These are phyloP conservation scores for Xiphophorus birchmanni DNA, from an alignment of 2,797 vertebrate genomes.

Conservation along the genomic window DNA sequence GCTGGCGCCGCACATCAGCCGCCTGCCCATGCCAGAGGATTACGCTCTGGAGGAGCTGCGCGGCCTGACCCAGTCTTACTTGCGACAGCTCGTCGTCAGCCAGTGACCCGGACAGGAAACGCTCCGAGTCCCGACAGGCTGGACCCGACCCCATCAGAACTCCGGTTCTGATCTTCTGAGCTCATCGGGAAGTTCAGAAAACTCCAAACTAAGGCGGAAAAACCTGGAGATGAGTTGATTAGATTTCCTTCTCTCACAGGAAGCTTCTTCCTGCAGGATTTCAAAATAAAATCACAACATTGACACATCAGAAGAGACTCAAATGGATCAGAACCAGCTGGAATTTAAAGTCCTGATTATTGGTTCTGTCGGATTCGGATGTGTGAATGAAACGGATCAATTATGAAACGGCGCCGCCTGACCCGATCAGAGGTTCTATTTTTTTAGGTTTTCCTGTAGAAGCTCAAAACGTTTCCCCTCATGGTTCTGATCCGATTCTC, in stretches of 20 bases:
- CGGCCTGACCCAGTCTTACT: slow-evolving; percentile 90
- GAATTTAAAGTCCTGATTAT: not conserved
- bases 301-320: not conserved
- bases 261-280: not conserved
- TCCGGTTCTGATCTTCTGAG: not conserved
- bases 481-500: not conserved
- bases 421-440: slow-evolving; percentile 46
- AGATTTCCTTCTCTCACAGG: not conserved
- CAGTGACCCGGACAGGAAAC: slow-evolving; percentile 71
- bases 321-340: not conserved
- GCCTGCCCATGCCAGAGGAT: slow-evolving; percentile 95
- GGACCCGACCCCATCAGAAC: not conserved
- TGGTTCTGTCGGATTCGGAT: slow-evolving; percentile 18
- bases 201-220: not conserved
- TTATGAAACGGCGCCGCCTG: not conserved
- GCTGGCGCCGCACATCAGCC: slow-evolving; percentile 88
- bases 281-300: not conserved
- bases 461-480: not conserved
- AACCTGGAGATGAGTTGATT: not conserved
- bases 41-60: slow-evolving; percentile 96
- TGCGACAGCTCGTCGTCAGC: slow-evolving; percentile 85
- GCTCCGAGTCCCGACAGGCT: no score
- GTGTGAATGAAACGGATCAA: slow-evolving; percentile 42
- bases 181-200: not conserved
- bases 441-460: slow-evolving; percentile 59